Conservation (phyloP, 2,113 vertebrate genomes). For the Prietella phreatophila region DNA sequence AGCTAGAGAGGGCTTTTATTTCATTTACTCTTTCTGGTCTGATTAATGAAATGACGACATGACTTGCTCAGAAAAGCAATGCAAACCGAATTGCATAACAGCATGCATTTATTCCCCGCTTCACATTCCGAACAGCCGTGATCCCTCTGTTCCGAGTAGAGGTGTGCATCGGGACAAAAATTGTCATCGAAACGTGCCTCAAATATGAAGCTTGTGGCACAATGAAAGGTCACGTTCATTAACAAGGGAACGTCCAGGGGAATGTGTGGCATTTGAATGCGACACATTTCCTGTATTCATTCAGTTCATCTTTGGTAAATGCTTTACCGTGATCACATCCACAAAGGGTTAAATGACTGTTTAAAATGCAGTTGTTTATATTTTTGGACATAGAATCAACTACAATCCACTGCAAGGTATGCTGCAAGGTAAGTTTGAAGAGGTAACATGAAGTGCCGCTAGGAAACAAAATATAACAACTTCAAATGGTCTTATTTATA, state of each 20-base stretch:
- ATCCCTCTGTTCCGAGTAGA: not conserved
- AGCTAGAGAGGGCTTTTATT: not conserved
- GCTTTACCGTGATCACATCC: not conserved
- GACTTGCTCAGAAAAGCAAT: not conserved
- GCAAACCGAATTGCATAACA: not conserved
- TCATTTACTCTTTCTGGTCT: not conserved
- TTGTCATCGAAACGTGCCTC: not conserved
- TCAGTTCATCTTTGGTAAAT: not conserved
- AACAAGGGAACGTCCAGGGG: not conserved
- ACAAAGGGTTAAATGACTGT: not conserved
- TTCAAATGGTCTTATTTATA: not conserved
- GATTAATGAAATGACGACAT: not conserved
- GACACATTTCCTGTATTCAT: not conserved
- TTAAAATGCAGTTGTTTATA: not conserved
- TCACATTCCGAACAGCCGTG: not conserved
- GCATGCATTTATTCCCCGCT: not conserved
- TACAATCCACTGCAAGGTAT: not conserved
- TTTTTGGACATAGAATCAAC: not conserved
- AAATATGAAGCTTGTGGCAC: not conserved
- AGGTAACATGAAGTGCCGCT: too few relatives aligned
- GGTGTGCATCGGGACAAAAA: not conserved
- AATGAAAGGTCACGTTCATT: slow-evolving; percentile 1
- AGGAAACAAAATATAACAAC: not conserved
- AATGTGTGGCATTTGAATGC: not conserved
- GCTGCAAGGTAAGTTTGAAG: not conserved